Conservation (phyloP, 2,113 vertebrate species). For the Microtus pennsylvanicus region DNA sequence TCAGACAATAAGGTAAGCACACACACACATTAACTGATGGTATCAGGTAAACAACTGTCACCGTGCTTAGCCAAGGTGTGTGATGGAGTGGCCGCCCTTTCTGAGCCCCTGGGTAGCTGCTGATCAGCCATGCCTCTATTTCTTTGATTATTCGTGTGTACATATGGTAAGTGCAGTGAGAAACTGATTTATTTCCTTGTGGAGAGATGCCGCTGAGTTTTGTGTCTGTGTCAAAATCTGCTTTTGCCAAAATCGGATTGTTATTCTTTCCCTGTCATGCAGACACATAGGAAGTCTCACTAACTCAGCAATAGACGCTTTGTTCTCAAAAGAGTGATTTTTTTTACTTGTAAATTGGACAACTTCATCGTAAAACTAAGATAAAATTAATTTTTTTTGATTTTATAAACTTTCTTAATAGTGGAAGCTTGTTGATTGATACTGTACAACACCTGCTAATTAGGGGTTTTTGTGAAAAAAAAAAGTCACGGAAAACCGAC, state of each 20-base stretch:
- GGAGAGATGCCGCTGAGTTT: conserved; percentile 74
- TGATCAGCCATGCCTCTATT: conserved; percentile 46
- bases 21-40: neutral
- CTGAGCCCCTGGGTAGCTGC: neutral
- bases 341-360: conserved; percentile 62
- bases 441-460: conserved; percentile 74
- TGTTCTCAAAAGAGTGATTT: conserved; percentile 72
- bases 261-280: conserved; percentile 64
- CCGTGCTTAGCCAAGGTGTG: neutral
- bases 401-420: conserved; percentile 71
- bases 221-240: conserved; percentile 78
- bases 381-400: conserved; percentile 80
- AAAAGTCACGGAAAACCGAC: conserved; percentile 52
- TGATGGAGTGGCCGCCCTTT: neutral
- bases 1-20: neutral
- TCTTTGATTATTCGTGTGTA: conserved; percentile 69
- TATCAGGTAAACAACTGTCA: conserved; percentile 19
- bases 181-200: conserved; percentile 76
- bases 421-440: conserved; percentile 56
- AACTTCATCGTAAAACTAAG: conserved; percentile 71
- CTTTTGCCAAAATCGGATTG: conserved; percentile 80
- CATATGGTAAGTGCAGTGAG: conserved; percentile 54
- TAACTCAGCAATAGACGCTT: conserved; percentile 64
- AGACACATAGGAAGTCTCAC: conserved; percentile 65
- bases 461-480: conserved; percentile 64